Conservation (phyloP, 2,888 invertebrate genomes). For the Bruchidius siliquastri region DNA sequence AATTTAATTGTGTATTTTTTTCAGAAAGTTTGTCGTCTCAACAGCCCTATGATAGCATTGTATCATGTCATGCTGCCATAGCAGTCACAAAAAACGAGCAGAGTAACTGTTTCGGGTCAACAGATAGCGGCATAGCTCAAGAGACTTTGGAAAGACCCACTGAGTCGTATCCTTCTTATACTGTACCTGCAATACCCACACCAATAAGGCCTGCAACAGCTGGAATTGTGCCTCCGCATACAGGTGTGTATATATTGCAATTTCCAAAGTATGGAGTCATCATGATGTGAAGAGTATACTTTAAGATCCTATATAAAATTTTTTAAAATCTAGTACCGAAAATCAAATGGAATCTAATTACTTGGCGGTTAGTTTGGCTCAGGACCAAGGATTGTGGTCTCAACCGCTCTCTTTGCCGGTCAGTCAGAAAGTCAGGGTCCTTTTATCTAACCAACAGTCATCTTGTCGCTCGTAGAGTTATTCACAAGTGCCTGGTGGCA, state of each 20-base stretch:
- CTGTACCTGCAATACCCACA: constrained; percentile 29
- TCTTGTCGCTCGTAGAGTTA: no score
- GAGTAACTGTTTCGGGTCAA: constrained; percentile 29
- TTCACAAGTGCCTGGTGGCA: no score
- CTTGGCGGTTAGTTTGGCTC: no score
- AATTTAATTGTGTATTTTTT: not conserved
- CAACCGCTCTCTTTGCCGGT: no score
- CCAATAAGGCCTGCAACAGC: not conserved
- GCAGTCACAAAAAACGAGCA: constrained; percentile 16
- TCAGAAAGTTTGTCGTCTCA: constrained; percentile 30
- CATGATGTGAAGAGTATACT: not conserved
- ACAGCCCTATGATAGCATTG: constrained; percentile 22
- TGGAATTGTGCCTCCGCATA: not conserved
- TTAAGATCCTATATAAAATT: not conserved
- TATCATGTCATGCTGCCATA: constrained; percentile 14
- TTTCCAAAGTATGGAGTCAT: no score
- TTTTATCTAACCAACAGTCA: no score
- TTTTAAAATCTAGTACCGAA: no score
- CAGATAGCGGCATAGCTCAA: constrained; percentile 30
- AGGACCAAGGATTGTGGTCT: no score
- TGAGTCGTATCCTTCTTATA: constrained; percentile 19
- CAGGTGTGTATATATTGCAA: not conserved
- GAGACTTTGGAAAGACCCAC: constrained; percentile 19
- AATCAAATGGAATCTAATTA: no score
- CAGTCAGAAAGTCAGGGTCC: no score